phyloP scores from a whole-genome alignment of 2,888 invertebrate species.

The Fissipunctia ypsillon region DNA sequence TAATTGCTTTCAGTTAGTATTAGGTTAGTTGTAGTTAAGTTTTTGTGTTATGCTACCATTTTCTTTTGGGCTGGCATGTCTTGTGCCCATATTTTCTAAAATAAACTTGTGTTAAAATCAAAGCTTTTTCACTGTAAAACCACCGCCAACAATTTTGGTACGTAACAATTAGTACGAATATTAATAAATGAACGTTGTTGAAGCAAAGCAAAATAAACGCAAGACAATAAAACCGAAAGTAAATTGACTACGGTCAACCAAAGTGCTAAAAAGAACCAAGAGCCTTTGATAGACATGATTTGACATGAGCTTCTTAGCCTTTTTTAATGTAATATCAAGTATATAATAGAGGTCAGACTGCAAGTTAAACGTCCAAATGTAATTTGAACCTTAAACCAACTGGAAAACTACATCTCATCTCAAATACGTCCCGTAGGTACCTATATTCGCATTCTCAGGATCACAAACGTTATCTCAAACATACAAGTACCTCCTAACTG shows the following conservation, averaged over 20 bases:
- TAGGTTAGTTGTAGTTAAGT: too few relatives aligned
- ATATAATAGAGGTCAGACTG: too few relatives aligned
- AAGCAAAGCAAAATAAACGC: background rate
- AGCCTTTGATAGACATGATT: background rate
- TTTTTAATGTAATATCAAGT: too few relatives aligned
- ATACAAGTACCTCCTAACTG: constrained; percentile 4
- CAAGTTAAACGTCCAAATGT: too few relatives aligned
- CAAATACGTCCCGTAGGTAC: constrained; percentile 16
- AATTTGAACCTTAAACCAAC: background rate
- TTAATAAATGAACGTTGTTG: background rate
- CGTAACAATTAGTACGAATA: too few relatives aligned
- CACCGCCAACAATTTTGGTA: too few relatives aligned
- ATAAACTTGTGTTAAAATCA: too few relatives aligned
- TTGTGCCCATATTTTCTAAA: too few relatives aligned
- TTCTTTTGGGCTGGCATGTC: too few relatives aligned
- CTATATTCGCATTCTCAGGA: constrained; percentile 10
- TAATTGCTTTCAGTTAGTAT: too few relatives aligned
- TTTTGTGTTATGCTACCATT: too few relatives aligned
- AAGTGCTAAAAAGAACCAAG: background rate
- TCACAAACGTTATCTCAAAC: constrained; percentile 12
- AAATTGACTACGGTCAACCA: background rate
- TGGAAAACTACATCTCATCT: background rate
- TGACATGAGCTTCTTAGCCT: background rate
- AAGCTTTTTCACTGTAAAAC: too few relatives aligned
- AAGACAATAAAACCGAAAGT: background rate